These are phyloP conservation scores for Netelia inedita DNA, from an alignment of 2,888 invertebrate species.

Conservation along the genomic window DNA sequence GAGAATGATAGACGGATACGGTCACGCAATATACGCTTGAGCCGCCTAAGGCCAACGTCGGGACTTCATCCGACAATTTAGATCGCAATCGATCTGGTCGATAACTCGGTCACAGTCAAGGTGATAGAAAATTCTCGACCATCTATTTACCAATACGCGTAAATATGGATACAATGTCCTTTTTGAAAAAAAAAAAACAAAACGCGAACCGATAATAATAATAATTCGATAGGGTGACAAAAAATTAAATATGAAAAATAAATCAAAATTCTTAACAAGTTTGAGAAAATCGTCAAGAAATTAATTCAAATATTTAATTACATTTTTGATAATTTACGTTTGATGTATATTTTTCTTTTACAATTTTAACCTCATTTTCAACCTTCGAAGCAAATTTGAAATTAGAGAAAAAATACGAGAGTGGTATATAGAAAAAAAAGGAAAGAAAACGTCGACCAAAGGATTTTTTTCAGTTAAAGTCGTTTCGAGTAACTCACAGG, in stretches of 20 bases:
- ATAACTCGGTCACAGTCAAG: slow-evolving; percentile 79
- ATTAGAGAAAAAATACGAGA: neutral
- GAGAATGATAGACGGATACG: slow-evolving; percentile 71
- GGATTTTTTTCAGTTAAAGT: slow-evolving; percentile 16
- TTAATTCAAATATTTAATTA: too few species aligned
- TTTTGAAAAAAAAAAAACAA: neutral
- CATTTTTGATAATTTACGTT: too few species aligned
- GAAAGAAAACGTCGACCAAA: neutral
- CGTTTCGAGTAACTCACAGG: neutral
- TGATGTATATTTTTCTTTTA: too few species aligned
- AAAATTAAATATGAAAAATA: too few species aligned
- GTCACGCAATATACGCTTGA: slow-evolving; percentile 72
- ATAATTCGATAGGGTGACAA: too few species aligned
- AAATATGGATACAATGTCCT: neutral
- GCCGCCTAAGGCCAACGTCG: slow-evolving; percentile 34
- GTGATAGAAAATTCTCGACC: slow-evolving; percentile 64
- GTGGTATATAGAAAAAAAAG: neutral
- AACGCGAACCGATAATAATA: neutral
- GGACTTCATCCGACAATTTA: slow-evolving; percentile 67
- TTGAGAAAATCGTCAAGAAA: neutral
- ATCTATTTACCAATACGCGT: neutral
- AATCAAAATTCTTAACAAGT: neutral
- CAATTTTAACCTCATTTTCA: neutral
- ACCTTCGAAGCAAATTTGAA: neutral
- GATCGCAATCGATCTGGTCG: slow-evolving; percentile 76